Conservation (phyloP, 1,140 invertebrate genomes). For the Halyomorpha halys region DNA sequence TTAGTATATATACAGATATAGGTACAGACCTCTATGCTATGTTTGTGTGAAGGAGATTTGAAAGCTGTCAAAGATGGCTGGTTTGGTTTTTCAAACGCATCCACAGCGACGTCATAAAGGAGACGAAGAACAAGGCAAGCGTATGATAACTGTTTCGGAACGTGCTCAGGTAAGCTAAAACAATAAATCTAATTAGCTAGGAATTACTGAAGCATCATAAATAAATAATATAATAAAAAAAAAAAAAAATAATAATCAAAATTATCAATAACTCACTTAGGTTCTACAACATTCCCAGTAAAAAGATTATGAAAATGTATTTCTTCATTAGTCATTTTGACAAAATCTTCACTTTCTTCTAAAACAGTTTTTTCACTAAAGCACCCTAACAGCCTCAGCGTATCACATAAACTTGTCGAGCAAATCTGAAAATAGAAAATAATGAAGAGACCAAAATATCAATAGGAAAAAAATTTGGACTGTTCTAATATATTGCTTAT, state of each 20-base stretch:
- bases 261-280: constrained; percentile 33
- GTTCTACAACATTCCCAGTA: constrained; percentile 57
- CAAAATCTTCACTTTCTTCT: constrained; percentile 37
- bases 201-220: constrained; percentile 9
- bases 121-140: constrained; percentile 70
- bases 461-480: not conserved
- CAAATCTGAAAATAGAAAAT: constrained; percentile 40
- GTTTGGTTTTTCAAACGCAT: constrained; percentile 77
- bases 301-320: constrained; percentile 56
- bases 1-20: too few relatives aligned
- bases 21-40: constrained; percentile 29
- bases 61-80: constrained; percentile 49
- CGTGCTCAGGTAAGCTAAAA: constrained; percentile 43
- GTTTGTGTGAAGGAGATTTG: constrained; percentile 50
- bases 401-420: constrained; percentile 83
- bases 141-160: constrained; percentile 58
- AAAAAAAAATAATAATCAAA: constrained; percentile 16
- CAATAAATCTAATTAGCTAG: not conserved
- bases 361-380: constrained; percentile 55
- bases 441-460: not conserved
- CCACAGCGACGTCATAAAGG: constrained; percentile 83
- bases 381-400: constrained; percentile 80
- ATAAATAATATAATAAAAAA: constrained; percentile 9
- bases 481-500: too few relatives aligned
- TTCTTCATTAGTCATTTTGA: constrained; percentile 32